Percentiles rank a stretch among this genome's conserved stretches.
These are phyloP conservation scores for Himantopus leucocephalus DNA, from an alignment of 2,113 vertebrate species.

Conservation along the genomic window DNA sequence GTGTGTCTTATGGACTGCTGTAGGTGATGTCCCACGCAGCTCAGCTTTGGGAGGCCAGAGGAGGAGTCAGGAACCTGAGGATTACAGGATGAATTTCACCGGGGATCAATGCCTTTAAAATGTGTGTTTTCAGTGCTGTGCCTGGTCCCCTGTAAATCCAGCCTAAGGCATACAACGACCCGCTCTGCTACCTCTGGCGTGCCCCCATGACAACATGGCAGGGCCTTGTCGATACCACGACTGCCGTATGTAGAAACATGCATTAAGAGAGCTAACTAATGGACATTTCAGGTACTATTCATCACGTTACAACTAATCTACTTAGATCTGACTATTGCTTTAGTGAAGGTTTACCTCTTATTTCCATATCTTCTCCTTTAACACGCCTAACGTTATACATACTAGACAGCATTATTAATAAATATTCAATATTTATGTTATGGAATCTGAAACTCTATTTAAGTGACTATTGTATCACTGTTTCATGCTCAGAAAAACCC, in stretches of 20 bases:
- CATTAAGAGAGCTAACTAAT: background rate
- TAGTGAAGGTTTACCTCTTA: background rate
- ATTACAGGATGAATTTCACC: background rate
- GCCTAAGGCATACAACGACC: background rate
- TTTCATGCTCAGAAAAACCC: background rate
- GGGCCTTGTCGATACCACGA: background rate
- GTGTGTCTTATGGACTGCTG: background rate
- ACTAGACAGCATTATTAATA: background rate
- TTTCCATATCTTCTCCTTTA: background rate
- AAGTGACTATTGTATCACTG: background rate
- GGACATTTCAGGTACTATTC: background rate
- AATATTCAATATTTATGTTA: background rate
- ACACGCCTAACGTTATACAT: background rate
- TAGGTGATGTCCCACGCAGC: background rate
- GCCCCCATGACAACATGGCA: background rate
- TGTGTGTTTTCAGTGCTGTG: background rate
- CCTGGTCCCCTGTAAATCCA: background rate
- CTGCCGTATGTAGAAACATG: background rate
- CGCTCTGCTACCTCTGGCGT: background rate
- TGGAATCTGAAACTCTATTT: background rate
- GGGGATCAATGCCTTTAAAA: background rate
- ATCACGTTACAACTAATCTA: background rate
- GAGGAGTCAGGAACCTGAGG: background rate
- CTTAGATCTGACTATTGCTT: background rate
- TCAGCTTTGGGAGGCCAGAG: background rate